Base-by-base conservation (phyloP, 2,113 vertebrate genomes). In the Lepus timidus region DNA sequence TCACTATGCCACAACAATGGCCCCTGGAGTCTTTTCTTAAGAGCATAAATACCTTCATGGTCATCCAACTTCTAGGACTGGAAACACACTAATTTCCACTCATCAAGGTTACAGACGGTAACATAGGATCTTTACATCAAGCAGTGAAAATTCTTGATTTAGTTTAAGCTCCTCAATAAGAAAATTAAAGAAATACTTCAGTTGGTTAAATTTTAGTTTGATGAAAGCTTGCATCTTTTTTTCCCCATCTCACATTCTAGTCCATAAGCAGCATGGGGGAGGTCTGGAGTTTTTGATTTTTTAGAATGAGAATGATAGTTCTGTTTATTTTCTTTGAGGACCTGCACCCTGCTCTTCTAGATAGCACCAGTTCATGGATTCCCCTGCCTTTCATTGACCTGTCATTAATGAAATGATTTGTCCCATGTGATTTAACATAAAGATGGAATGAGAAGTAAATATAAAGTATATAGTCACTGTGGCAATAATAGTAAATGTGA, bases 101-200 rank as follows among this genome's bases (percentile, higher is more conserved):
- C 22, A 68, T 39, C 25, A 84, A 86, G n/a, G 58, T 84, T 89
- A 68, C 10, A 33, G 22, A 80, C 49, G 65, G 31, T 58, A 85
- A 93, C 58, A 73, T 39, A 64, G 5, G 4, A 85, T 52, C 27
- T 82, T 68, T 73, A 74, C 52, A 83, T 22, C 62, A 67, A 90
- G 44, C 39, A 67, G 49, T 52, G 39, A 33, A 78, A 58, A 73
- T 4, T 76, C 33, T 76, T 22, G 11, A 62, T 4, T 22, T 83
- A 62, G 36, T 44, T 19, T 88, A 85, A 80, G 51, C 5, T 81
- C 87, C 20, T 70, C 25, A 65, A 10, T 67, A 33, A 80, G 49
- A 76, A 70, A 92, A 70, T 20, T 61, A 33, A 89, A 89, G 65
- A 86, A 86, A 55, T 22, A 20, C 74, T 70, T 88, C 27, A 14